Conservation (phyloP, 2,113 vertebrate species). For the Aptenodytes patagonicus region DNA sequence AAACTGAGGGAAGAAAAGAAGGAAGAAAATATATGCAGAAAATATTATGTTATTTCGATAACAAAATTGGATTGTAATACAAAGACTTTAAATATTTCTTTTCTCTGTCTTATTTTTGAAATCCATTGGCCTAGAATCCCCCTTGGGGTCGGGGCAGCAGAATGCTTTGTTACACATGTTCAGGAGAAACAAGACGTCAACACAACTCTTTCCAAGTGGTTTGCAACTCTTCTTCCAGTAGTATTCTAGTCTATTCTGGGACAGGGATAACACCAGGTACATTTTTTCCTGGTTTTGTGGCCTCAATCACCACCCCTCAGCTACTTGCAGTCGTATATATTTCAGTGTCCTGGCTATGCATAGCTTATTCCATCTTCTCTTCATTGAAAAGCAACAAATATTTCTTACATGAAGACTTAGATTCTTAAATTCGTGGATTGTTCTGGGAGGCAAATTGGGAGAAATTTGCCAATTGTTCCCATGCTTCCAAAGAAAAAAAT, state of each 20-base stretch:
- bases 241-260: background rate
- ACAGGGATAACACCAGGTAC: background rate
- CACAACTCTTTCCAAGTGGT: background rate
- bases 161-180: background rate
- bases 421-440: background rate
- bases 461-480: background rate
- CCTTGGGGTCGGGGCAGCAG: background rate
- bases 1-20: background rate
- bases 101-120: background rate
- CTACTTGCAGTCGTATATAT: background rate
- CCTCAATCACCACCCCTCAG: background rate
- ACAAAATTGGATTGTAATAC: background rate
- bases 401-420: background rate
- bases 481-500: background rate
- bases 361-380: background rate
- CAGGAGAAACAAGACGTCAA: background rate
- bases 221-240: background rate
- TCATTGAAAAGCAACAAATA: background rate
- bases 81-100: background rate
- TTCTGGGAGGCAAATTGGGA: background rate
- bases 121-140: background rate
- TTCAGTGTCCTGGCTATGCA: background rate
- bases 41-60: background rate
- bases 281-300: background rate
- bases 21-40: background rate